Evolutionary conservation across 2,888 invertebrate genomes (phyloP), one percentile per base, ranked within the genome.

Genomic region (Polyploca ridens): DNA sequence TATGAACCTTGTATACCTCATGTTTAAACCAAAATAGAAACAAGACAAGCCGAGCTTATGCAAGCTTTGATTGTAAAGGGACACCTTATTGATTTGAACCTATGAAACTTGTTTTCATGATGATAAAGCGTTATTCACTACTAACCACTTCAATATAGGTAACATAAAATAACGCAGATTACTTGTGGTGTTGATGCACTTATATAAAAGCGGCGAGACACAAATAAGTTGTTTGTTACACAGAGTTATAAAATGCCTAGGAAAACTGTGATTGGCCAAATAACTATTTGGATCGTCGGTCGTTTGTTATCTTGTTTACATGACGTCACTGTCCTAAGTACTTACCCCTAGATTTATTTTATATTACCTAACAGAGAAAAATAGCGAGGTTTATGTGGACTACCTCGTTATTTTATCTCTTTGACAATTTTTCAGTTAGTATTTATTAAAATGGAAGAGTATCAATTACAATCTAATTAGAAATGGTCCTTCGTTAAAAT

Each of bases 151-250:
- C 5, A 46, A 46, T 46, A 46, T n/a, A 13, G 11, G 41, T 41
- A 10, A 46, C 2, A 54, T 3, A n/a, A n/a, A n/a, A 49, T 16
- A n/a, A 19, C 3, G 14, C 19, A 54, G 19, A n/a, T n/a, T 54
- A 54, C 54, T 19, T 54, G 54, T n/a, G n/a, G n/a, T n/a, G n/a
- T 54, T 19, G 19, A 54, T 19, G 10, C 6, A 54, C n/a, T 19
- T 54, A 54, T 54, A 54, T 7, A 54, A 54, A 5, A 6, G 4
- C 8, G 14, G 2, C 5, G 7, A 19, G 54, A 19, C 10, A 19
- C 19, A 54, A 54, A 54, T 14, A 54, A 19, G 54, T 54, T 54
- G 54, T 54, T 54, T 54, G 19, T 19, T 54, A n/a, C 10, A 54
- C 54, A 19, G 54, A 54, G 54, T 19, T 41, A 41, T 41, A 41